Conservation (phyloP, 2,113 vertebrate species). For the Rhabdornis inornatus region DNA sequence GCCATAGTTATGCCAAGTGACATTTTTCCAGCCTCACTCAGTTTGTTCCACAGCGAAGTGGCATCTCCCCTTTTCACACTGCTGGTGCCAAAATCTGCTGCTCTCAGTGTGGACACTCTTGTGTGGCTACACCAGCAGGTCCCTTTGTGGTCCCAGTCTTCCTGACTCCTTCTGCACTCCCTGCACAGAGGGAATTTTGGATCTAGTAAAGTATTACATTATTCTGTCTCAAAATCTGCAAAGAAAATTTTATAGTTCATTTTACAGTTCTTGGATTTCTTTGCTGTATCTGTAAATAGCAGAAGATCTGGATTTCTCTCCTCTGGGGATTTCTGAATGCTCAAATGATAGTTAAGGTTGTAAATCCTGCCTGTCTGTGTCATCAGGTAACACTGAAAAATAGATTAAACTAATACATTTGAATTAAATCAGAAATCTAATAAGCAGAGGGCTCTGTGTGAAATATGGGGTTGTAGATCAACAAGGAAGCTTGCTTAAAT, state of each 20-base stretch:
- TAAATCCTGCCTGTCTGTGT: not conserved
- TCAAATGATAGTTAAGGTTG: not conserved
- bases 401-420: not conserved
- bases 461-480: not conserved
- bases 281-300: not conserved
- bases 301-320: not conserved
- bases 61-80: not conserved
- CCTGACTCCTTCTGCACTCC: not conserved
- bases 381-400: not conserved
- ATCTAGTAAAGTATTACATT: not conserved
- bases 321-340: not conserved
- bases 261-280: not conserved
- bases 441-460: not conserved
- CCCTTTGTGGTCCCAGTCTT: not conserved
- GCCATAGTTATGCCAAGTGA: not conserved
- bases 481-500: not conserved
- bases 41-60: not conserved
- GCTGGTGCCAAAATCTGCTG: fast-evolving
- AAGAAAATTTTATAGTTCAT: not conserved
- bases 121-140: not conserved
- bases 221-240: not conserved
- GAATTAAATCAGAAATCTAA: not conserved
- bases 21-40: not conserved
- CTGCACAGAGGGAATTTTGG: not conserved
- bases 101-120: not conserved